phyloP scores from a whole-genome alignment of 2,113 vertebrate genomes.

The Tichodroma muraria region DNA sequence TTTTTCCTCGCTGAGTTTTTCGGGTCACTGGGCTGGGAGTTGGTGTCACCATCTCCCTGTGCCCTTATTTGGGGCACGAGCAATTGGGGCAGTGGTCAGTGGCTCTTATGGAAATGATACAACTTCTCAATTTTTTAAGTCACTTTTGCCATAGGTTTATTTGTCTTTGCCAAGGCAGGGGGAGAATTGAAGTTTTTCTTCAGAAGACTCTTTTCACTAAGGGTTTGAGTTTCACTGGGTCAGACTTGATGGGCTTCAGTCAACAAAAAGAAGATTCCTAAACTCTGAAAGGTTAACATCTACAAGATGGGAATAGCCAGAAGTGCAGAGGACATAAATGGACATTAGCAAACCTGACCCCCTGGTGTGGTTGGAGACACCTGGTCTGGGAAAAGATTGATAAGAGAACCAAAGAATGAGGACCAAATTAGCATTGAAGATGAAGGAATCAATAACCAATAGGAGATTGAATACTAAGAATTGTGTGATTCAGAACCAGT shows the following conservation, averaged over 20 bases:
- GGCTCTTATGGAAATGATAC: neutral
- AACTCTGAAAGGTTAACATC: neutral
- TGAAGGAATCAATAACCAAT: fast-evolving
- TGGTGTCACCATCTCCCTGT: fast-evolving
- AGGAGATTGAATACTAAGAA: neutral
- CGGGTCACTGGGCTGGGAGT: neutral
- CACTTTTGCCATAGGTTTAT: neutral
- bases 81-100: neutral
- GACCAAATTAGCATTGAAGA: neutral
- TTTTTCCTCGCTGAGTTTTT: neutral
- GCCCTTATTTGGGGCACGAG: neutral
- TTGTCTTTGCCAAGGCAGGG: neutral
- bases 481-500: neutral
- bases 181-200: neutral
- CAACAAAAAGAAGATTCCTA: neutral
- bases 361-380: neutral
- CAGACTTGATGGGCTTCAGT: neutral
- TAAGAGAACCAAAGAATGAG: neutral
- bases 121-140: neutral
- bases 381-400: neutral
- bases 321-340: neutral
- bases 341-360: neutral
- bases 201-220: neutral
- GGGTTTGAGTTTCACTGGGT: neutral
- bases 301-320: neutral